Percentiles rank a stretch among this genome's conserved stretches.
These are phyloP conservation scores for Argyra leucocephala DNA, from an alignment of 2,888 invertebrate genomes.

Conservation along the genomic window DNA sequence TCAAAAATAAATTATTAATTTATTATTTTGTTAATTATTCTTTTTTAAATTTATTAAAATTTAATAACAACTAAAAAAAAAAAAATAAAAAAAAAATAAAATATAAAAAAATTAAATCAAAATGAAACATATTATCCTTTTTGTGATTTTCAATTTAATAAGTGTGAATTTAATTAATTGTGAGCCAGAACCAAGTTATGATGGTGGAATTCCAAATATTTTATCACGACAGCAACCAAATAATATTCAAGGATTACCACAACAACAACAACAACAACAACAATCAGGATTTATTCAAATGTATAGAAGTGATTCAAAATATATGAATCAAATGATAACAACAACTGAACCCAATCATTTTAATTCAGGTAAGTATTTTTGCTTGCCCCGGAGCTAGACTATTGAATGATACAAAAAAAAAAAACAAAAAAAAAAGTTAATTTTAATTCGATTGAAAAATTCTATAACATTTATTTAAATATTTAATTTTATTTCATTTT, in stretches of 20 bases:
- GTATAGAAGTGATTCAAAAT: conserved; percentile 1
- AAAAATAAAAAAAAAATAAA: neutral
- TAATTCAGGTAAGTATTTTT: neutral
- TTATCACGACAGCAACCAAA: neutral
- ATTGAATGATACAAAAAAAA: no score
- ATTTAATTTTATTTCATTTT: no score
- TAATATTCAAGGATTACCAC: neutral
- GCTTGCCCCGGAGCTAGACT: neutral
- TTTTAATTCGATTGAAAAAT: no score
- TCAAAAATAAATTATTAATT: neutral
- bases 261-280: neutral
- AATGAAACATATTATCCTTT: neutral
- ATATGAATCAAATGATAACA: conserved; percentile 1
- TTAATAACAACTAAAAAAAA: neutral
- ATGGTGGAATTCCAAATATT: neutral
- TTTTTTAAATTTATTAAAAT: neutral
- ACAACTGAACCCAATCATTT: neutral
- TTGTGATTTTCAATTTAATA: neutral
- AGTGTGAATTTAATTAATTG: neutral
- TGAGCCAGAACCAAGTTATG: neutral
- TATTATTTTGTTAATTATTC: neutral
- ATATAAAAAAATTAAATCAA: neutral
- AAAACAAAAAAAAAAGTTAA: no score
- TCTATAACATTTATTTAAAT: no score
- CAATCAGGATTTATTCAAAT: conserved; percentile 3